Evolutionary conservation across 2,113 vertebrate species (phyloP).

Genomic region (Neofelis nebulosa): DNA sequence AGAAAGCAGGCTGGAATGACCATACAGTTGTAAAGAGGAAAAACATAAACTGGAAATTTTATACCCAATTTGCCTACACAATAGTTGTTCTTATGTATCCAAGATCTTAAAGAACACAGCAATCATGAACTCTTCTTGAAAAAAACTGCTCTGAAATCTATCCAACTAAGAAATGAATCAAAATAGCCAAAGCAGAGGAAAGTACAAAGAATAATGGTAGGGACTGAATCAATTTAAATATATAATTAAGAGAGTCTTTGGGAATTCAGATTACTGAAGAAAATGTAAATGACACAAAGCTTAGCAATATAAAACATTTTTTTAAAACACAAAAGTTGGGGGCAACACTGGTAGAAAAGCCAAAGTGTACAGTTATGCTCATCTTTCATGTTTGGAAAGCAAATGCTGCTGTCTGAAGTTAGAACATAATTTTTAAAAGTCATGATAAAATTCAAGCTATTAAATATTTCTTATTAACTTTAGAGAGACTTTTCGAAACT

Average conservation of each 20-base stretch:
- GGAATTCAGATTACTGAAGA: constrained; percentile 10
- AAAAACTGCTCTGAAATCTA: neutral
- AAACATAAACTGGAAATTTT: neutral
- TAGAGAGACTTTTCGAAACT: neutral
- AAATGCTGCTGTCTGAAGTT: neutral
- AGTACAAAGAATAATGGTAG: neutral
- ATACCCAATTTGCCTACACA: neutral
- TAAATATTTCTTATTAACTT: neutral
- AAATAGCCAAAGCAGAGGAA: constrained; percentile 2
- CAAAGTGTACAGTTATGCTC: neutral
- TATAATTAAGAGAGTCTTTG: neutral
- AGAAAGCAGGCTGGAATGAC: constrained; percentile 5
- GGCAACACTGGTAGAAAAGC: neutral
- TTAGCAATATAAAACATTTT: neutral
- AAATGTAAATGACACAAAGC: neutral
- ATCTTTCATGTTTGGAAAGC: neutral
- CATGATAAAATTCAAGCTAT: neutral
- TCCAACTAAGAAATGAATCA: neutral
- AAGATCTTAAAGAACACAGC: neutral
- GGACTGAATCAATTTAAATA: neutral
- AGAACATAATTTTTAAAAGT: neutral
- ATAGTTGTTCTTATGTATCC: neutral
- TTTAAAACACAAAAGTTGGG: neutral
- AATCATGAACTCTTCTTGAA: neutral
- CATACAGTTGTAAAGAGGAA: neutral